Evolutionary conservation across 2,113 vertebrate genomes (phyloP), one percentile per base, ranked within the genome.

Genomic region (Pandion haliaetus): DNA sequence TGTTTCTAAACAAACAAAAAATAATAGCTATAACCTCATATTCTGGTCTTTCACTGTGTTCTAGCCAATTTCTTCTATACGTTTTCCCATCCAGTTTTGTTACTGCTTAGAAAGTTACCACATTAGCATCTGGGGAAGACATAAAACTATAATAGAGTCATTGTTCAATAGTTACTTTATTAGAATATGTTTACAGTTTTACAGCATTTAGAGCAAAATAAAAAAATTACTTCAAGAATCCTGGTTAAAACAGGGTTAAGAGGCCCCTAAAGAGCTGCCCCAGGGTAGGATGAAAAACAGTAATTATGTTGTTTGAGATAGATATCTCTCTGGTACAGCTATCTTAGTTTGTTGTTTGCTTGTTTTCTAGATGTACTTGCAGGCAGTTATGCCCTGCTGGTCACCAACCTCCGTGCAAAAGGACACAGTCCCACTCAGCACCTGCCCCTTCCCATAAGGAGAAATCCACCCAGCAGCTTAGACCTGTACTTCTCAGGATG

Each of bases 381-480:
- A 74, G 61, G 26, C 49, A 73, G 11, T 17, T 12, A 9, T 11
- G 24, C 36, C 12, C 24, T 17, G 40, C 49, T 50, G 29, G 14
- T 34, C 32, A 4, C 80, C 12, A 20, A 28, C 32, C 14, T 28
- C 32, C 47, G 36, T 20, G 14, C 36, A 4, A 23, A 62, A 45
- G 47, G 19, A 36, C 38, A 31, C 17, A 23, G 31, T 6, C 11
- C 62, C 28, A 14, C 55, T 4, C 54, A 77, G 63, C 36, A 44
- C 12, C 38, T 15, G 0, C 4, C 36, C 24, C 24, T 61, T n/a
- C 34, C n/a, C 12, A 13, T 3, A 2, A 0, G 11, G 19, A 45
- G 31, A 47, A 87, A 61, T 6, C 49, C 31, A 19, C 10, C 31
- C 36, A 25, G 31, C 34, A 89, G 28, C 55, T 73, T 44, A 38